Conservation (phyloP, 2,113 vertebrate genomes). For the Leucoraja erinaceus region DNA sequence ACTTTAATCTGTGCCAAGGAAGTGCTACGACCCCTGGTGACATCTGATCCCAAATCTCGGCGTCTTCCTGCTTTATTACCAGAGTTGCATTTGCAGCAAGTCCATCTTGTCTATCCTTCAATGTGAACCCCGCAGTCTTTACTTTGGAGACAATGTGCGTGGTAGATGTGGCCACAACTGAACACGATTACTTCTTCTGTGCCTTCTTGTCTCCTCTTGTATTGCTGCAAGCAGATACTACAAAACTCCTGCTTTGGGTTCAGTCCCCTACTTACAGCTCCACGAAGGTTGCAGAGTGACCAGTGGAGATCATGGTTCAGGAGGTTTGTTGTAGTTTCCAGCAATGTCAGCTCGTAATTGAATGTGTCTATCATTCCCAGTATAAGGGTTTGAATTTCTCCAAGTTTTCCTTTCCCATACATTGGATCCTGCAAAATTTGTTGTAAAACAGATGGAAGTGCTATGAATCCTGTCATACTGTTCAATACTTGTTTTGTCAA, state of each 20-base stretch:
- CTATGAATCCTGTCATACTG: too few species aligned
- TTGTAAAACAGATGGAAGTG: too few species aligned
- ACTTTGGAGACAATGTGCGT: constrained; percentile 81
- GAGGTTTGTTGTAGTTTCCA: constrained; percentile 89
- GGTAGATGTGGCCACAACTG: constrained; percentile 94
- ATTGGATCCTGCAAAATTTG: constrained; percentile 95
- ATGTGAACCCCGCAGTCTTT: constrained; percentile 63
- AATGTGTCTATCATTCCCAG: constrained; percentile 96
- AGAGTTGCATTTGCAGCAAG: constrained; percentile 85
- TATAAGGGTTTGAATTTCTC: constrained; percentile 90
- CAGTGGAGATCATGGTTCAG: constrained; percentile 93
- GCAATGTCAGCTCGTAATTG: constrained; percentile 90
- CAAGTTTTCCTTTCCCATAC: constrained; percentile 88
- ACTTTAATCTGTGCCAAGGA: constrained; percentile 79
- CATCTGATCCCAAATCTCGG: constrained; percentile 52
- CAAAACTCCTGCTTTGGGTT: constrained; percentile 89
- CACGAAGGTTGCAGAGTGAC: constrained; percentile 86
- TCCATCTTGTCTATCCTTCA: constrained; percentile 69
- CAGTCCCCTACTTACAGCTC: constrained; percentile 78
- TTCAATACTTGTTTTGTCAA: too few species aligned
- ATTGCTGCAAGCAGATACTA: constrained; percentile 88
- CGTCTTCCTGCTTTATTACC: constrained; percentile 66
- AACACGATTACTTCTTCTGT: constrained; percentile 88
- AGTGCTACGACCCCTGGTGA: constrained; percentile 52
- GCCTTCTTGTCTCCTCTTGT: constrained; percentile 78